Percentiles rank a stretch among this genome's conserved stretches.
phyloP scores from a whole-genome alignment of 1,140 invertebrate genomes.

The Ceratosolen solmsi region DNA sequence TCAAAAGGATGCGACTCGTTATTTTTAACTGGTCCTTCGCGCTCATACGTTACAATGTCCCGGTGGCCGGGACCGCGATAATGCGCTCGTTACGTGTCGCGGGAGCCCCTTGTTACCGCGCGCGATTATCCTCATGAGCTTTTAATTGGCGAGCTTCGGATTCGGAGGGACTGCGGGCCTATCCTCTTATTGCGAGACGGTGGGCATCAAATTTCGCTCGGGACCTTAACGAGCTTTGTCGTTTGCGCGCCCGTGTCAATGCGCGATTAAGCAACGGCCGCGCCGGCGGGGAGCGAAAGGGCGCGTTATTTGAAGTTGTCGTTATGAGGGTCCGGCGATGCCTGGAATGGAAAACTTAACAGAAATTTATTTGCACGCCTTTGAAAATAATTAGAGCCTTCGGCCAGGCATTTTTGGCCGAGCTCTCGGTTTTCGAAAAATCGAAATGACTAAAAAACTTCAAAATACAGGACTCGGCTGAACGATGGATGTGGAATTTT shows the following conservation, averaged over 20 bases:
- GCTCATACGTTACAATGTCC: neutral
- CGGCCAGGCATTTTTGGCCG: no score
- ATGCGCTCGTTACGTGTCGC: neutral
- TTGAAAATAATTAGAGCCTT: neutral
- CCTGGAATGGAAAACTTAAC: neutral
- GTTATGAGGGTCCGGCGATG: neutral
- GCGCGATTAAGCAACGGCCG: neutral
- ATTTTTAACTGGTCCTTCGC: conserved; percentile 29
- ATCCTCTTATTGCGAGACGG: neutral
- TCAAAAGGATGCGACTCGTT: conserved; percentile 16
- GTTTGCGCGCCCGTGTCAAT: neutral
- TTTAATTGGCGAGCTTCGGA: conserved; percentile 6
- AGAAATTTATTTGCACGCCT: neutral
- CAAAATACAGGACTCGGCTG: neutral
- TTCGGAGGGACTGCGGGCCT: no score
- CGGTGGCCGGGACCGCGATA: neutral
- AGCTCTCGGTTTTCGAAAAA: neutral
- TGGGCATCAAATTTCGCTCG: neutral
- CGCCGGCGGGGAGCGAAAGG: neutral
- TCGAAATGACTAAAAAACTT: neutral
- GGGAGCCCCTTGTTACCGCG: neutral
- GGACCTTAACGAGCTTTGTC: neutral
- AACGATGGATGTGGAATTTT: neutral
- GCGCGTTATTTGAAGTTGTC: neutral
- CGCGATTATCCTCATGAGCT: neutral